These are phyloP conservation scores for Lobophora halterata DNA, from an alignment of 2,888 invertebrate genomes.

Conservation along the genomic window DNA sequence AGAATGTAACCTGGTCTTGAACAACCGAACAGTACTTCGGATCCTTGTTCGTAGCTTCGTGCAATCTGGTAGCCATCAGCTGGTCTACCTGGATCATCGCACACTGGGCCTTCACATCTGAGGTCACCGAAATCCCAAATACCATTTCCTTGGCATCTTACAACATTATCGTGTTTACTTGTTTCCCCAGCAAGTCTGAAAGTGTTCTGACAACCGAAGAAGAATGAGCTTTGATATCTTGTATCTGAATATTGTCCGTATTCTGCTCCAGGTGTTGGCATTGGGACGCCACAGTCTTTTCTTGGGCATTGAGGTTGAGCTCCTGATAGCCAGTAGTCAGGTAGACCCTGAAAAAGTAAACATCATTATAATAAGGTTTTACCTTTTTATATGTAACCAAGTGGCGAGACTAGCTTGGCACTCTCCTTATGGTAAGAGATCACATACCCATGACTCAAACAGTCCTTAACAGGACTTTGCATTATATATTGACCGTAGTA, in stretches of 20 bases:
- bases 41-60: constrained; percentile 92
- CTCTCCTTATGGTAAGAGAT: too few relatives aligned
- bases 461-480: too few relatives aligned
- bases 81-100: constrained; percentile 96
- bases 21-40: constrained; percentile 95
- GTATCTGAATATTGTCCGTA: constrained; percentile 94
- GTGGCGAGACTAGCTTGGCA: too few relatives aligned
- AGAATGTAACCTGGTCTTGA: constrained; percentile 95
- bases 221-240: constrained; percentile 95
- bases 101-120: constrained; percentile 97
- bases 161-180: constrained; percentile 94
- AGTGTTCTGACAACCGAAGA: constrained; percentile 97
- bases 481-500: too few relatives aligned
- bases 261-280: constrained; percentile 95
- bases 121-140: constrained; percentile 99
- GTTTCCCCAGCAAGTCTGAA: constrained; percentile 97
- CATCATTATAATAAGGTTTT: constrained; percentile 3
- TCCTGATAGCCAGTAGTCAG: constrained; percentile 95
- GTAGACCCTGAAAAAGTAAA: constrained; percentile 86
- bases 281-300: constrained; percentile 94
- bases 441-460: too few relatives aligned
- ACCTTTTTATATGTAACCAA: background rate
- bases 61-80: constrained; percentile 94
- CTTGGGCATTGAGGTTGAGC: constrained; percentile 92
- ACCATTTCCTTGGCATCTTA: constrained; percentile 94